phyloP scores from a whole-genome alignment of 2,113 vertebrate species.

The Ariopsis seemanni region DNA sequence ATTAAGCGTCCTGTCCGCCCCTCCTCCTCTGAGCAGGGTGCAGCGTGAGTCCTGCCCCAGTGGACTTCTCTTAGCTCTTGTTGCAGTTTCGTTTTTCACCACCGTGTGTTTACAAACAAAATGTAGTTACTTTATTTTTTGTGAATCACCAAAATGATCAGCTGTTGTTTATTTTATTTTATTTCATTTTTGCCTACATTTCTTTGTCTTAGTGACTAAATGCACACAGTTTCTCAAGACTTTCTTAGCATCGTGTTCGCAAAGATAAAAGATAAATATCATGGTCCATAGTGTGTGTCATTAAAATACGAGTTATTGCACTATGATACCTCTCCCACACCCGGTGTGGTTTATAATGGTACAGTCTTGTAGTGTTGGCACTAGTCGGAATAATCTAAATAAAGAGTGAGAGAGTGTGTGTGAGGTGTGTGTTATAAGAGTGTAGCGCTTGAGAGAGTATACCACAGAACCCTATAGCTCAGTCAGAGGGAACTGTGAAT shows the following conservation, averaged over 20 bases:
- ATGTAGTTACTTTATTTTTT: too few species aligned
- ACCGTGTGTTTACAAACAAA: neutral
- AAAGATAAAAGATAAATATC: neutral
- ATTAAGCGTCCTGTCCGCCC: neutral
- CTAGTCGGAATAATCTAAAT: neutral
- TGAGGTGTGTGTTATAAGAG: neutral
- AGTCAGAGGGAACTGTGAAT: constrained; percentile 45
- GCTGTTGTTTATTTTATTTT: neutral
- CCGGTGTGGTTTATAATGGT: neutral
- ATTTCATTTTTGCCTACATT: neutral
- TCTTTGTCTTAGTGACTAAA: neutral
- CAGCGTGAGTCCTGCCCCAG: neutral
- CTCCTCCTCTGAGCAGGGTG: neutral
- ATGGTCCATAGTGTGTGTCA: neutral
- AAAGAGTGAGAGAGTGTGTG: neutral
- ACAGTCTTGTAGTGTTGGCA: neutral
- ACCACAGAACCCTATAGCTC: constrained; percentile 63
- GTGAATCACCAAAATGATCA: neutral
- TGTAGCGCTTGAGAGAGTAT: neutral
- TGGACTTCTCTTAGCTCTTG: neutral
- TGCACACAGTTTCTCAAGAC: neutral
- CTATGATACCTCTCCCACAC: neutral
- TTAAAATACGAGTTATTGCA: neutral
- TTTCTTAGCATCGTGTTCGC: neutral
- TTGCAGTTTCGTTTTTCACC: neutral